Base-by-base conservation (phyloP, 2,113 vertebrate species). In the Rhipidura dahli region DNA sequence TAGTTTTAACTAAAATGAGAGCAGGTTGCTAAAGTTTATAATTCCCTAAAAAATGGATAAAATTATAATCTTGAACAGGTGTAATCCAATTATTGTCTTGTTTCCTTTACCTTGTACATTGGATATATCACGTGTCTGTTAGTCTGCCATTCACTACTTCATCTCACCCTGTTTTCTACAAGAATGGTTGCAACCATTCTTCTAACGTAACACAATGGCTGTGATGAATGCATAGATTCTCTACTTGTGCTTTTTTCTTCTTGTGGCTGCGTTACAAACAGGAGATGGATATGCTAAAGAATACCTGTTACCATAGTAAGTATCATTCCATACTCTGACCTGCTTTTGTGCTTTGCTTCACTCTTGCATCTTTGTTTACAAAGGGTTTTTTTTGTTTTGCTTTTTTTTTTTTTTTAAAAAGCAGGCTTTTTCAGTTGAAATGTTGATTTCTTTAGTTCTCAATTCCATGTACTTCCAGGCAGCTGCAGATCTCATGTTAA, bases 231-330 rank as follows among this genome's bases (percentile, higher is more conserved):
- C 98, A 98, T 98, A 99, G 99, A 98, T 98, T 99, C 99, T 99
- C 99, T 99, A 98, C 98, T 98, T 99, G 99, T 99, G 99, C 99
- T 99, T 99, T 99, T 99, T 99, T 99, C 98, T 99, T 98, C 98
- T 95, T 98, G 99, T 99, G 99, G 98, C 99, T 99, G 99, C 99
- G 93, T 98, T 98, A 97, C 99, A 98, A 98, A 98, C 99, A 99
- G 99, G 99, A 99, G 99, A 98, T 97, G 99, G 99, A 99, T 99
- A 99, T 98, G 98, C 99, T 98, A 99, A 98, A 99, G 99, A 99
- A 98, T 99, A 99, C 99, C 99, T 99, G 98, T 99, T 99, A 96
- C 99, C 99, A 98, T 99, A 99, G 99, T 99, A 99, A 99, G 99
- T 99, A 99, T 98, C 97, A 97, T 98, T 98, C 98, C 97, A 97